These are phyloP conservation scores for Ditylenchus dipsaci DNA, from an alignment of 1,140 invertebrate genomes.

Conservation along the genomic window DNA sequence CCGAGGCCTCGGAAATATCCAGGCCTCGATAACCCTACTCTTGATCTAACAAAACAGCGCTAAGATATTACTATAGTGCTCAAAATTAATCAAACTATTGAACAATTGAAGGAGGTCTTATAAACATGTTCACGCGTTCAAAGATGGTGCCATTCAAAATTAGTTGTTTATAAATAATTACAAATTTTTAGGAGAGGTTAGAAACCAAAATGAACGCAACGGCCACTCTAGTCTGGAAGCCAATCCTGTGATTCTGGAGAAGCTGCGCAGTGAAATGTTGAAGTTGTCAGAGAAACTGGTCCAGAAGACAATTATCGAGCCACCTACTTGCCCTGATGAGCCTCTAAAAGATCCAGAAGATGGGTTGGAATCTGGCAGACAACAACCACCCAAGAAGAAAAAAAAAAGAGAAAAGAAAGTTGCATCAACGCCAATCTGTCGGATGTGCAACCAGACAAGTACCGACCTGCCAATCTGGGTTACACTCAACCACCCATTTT, in stretches of 20 bases:
- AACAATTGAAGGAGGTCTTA: neutral
- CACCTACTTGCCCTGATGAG: neutral
- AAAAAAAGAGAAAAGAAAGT: neutral
- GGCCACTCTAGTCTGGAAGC: constrained; percentile 65
- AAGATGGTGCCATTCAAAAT: neutral
- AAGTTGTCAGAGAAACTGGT: constrained; percentile 20
- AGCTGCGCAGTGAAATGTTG: constrained; percentile 78
- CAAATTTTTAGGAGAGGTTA: constrained; percentile 14
- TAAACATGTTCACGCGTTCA: neutral
- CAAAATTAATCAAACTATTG: neutral
- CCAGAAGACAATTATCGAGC: neutral
- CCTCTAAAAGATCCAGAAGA: neutral
- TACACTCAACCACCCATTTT: constrained; percentile 20
- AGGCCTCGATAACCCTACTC: too few relatives aligned
- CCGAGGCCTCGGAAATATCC: too few relatives aligned
- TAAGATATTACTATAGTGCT: neutral
- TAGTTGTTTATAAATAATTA: neutral
- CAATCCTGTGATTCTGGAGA: constrained; percentile 85
- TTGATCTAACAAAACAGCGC: too few relatives aligned
- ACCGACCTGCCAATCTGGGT: neutral
- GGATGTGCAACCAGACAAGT: neutral
- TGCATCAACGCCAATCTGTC: neutral
- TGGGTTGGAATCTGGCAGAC: too few relatives aligned
- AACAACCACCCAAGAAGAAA: neutral
- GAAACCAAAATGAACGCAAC: constrained; percentile 4